Conservation (phyloP, 2,888 invertebrate species). For the Scelioninae gen. 1 region DNA sequence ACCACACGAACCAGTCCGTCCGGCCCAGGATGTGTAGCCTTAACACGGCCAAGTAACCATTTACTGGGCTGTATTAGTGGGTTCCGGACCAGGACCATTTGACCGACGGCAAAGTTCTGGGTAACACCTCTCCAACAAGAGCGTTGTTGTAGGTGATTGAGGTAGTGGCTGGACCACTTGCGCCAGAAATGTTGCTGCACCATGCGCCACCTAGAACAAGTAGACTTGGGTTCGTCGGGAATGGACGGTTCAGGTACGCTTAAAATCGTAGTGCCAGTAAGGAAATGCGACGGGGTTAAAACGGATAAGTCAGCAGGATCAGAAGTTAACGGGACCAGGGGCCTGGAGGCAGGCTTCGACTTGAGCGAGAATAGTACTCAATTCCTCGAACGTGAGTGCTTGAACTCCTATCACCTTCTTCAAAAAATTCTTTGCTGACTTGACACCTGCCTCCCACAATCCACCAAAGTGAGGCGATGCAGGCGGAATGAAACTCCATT, state of each 20-base stretch:
- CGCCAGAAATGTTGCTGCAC: conserved; percentile 31
- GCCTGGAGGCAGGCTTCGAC: conserved; percentile 12
- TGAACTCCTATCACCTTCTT: neutral
- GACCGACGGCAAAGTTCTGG: conserved; percentile 51
- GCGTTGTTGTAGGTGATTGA: conserved; percentile 57
- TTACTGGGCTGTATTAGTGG: conserved; percentile 58
- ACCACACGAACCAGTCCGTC: conserved; percentile 66
- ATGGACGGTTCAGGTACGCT: conserved; percentile 2
- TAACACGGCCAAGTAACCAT: conserved; percentile 63
- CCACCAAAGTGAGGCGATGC: conserved; percentile 11
- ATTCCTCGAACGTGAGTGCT: conserved; percentile 11
- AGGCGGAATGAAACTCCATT: conserved; percentile 10
- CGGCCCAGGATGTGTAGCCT: conserved; percentile 44
- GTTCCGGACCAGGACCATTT: conserved; percentile 58
- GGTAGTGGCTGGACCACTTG: conserved; percentile 61
- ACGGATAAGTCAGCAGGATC: conserved; percentile 1
- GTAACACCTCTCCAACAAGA: conserved; percentile 47
- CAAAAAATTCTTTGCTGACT: neutral
- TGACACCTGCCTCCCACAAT: conserved; percentile 14
- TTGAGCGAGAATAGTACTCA: neutral
- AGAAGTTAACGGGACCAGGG: neutral
- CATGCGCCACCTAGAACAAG: neutral
- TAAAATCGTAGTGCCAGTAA: neutral
- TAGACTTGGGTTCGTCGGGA: neutral
- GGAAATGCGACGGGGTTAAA: conserved; percentile 20